phyloP scores from a whole-genome alignment of 2,888 invertebrate species.

The Phaonia tiefii region DNA sequence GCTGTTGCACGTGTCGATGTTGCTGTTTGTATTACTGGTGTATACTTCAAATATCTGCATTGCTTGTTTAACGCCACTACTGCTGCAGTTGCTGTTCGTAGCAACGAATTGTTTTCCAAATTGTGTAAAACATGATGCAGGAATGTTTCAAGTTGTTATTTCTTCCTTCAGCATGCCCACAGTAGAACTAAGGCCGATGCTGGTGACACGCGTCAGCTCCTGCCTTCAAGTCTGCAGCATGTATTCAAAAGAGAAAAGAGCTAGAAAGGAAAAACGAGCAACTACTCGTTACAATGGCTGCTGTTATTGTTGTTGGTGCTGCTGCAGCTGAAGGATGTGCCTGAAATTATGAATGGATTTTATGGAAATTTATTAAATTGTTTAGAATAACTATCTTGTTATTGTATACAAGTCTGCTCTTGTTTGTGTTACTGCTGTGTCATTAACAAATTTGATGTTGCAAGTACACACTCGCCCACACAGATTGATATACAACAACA shows the following conservation, averaged over 20 bases:
- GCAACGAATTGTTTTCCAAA: slow-evolving; percentile 59
- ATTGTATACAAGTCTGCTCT: neutral
- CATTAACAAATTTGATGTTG: slow-evolving; percentile 48
- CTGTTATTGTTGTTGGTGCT: slow-evolving; percentile 38
- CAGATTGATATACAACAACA: neutral
- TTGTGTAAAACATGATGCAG: slow-evolving; percentile 66
- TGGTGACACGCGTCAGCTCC: no score
- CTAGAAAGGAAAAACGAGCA: neutral
- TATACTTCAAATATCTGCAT: slow-evolving; percentile 61
- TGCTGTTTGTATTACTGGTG: slow-evolving; percentile 28
- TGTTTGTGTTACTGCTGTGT: slow-evolving; percentile 41
- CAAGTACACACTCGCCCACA: neutral
- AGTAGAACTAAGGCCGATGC: neutral
- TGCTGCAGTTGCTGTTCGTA: slow-evolving; percentile 17
- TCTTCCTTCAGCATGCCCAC: neutral
- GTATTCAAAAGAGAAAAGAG: slow-evolving; percentile 42
- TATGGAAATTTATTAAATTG: slow-evolving; percentile 39
- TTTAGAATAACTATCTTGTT: slow-evolving; percentile 40
- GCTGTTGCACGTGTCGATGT: slow-evolving; percentile 27
- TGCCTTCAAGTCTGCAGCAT: slow-evolving; percentile 22
- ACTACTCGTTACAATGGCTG: neutral
- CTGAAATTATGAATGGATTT: slow-evolving; percentile 17
- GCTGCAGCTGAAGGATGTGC: slow-evolving; percentile 30
- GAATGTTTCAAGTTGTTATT: slow-evolving; percentile 63
- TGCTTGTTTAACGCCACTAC: slow-evolving; percentile 55